A percentile compares a stretch with the other conserved stretches of the same genome.
Evolutionary conservation across 1,140 invertebrate genomes (phyloP).

Genomic region (Helicoverpa armigera): DNA sequence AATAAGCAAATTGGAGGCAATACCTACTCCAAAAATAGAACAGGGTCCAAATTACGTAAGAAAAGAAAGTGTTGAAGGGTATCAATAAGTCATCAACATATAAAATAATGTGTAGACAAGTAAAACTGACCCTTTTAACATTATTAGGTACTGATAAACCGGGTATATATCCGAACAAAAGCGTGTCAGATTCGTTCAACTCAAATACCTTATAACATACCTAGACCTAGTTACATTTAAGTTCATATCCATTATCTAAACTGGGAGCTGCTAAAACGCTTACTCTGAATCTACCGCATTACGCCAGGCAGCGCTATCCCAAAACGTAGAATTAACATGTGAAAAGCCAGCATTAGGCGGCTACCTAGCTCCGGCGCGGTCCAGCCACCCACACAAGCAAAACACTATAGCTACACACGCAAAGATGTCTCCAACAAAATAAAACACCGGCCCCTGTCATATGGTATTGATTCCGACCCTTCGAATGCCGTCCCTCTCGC

Average conservation of each 20-base stretch:
- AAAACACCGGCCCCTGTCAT: conserved; percentile 74
- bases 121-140: conserved; percentile 1
- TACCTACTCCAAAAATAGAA: background rate
- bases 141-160: background rate
- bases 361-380: conserved; percentile 28
- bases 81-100: background rate
- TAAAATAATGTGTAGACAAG: background rate
- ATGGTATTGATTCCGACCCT: conserved; percentile 79
- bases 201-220: background rate
- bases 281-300: background rate
- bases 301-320: background rate
- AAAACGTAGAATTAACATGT: conserved; percentile 47
- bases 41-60: background rate
- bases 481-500: conserved; percentile 65
- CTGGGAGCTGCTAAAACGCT: background rate
- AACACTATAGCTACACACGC: conserved; percentile 55
- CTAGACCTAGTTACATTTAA: background rate
- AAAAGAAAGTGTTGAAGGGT: background rate
- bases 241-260: background rate
- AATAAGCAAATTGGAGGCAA: background rate
- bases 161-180: background rate
- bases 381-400: conserved; percentile 39
- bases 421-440: conserved; percentile 77
- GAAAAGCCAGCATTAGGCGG: conserved; percentile 38
- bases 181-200: background rate